phyloP scores from a whole-genome alignment of 2,797 vertebrate species.

The Sebastes oblongus region DNA sequence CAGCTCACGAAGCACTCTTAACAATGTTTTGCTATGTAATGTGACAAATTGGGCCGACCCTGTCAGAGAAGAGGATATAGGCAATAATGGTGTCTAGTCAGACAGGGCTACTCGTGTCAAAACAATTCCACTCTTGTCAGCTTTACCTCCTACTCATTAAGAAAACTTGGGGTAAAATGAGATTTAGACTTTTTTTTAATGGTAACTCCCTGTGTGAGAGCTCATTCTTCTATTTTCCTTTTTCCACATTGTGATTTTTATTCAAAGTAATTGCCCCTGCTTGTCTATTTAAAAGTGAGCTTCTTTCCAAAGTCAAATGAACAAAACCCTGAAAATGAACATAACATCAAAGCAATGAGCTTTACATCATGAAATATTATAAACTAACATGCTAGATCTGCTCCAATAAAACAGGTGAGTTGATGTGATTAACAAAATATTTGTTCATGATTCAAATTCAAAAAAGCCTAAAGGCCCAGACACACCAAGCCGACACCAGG shows the following conservation, averaged over 20 bases:
- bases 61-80: constrained; percentile 57
- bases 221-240: background rate
- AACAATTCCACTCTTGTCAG: constrained; percentile 46
- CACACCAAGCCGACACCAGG: too few species aligned
- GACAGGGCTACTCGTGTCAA: constrained; percentile 41
- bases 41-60: constrained; percentile 65
- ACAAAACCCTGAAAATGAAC: constrained; percentile 5
- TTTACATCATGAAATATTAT: background rate
- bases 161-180: constrained; percentile 18
- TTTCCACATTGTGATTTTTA: constrained; percentile 36
- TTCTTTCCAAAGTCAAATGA: constrained; percentile 5
- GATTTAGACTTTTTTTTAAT: constrained; percentile 13
- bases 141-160: constrained; percentile 30
- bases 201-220: background rate
- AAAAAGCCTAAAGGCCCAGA: background rate
- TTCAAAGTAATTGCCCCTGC: constrained; percentile 41
- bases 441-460: constrained; percentile 1
- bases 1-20: constrained; percentile 37
- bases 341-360: background rate
- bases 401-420: background rate
- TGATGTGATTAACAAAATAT: background rate
- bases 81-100: constrained; percentile 57
- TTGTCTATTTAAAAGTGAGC: constrained; percentile 1
- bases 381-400: background rate
- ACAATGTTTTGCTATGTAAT: constrained; percentile 56